Evolutionary conservation across 2,797 vertebrate genomes (phyloP).

Genomic region (Cryptoblepharus egeriae): DNA sequence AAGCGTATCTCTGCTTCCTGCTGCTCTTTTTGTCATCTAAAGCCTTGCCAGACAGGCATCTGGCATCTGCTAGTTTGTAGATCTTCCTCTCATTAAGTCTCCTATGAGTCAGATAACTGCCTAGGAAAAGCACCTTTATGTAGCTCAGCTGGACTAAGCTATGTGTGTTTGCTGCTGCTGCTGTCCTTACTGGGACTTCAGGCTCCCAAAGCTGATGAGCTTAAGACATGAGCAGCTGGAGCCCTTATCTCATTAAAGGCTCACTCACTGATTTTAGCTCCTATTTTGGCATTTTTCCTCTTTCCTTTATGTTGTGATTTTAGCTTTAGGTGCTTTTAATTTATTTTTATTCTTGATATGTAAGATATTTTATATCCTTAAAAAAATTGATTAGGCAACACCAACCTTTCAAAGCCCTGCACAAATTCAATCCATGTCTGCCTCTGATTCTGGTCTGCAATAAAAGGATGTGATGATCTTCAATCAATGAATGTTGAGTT

Average conservation of each 20-base stretch:
- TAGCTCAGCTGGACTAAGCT: constrained; percentile 17
- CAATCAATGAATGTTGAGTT: neutral
- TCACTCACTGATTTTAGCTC: constrained; percentile 12
- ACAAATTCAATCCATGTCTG: neutral
- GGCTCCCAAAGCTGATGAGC: constrained; percentile 5
- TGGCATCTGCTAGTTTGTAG: constrained; percentile 3
- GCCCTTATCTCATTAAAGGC: constrained; percentile 25
- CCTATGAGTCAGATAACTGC: constrained; percentile 9
- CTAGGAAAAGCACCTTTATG: constrained; percentile 7
- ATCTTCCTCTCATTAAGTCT: constrained; percentile 17
- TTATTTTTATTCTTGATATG: neutral
- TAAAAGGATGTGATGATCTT: neutral
- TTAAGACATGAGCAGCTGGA: constrained; percentile 18
- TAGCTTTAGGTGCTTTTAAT: neutral
- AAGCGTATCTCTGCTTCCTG: neutral
- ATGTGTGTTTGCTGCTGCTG: constrained; percentile 6
- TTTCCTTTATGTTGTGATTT: neutral
- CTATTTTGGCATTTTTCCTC: constrained; percentile 12
- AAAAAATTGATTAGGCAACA: neutral
- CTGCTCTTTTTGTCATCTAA: neutral
- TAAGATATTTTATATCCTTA: neutral
- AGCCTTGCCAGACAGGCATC: neutral
- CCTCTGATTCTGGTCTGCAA: neutral
- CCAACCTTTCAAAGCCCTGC: neutral
- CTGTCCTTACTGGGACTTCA: constrained; percentile 15